Evolutionary conservation across 2,797 vertebrate genomes (phyloP).

Genomic region (Mormyrus proboscirostris): DNA sequence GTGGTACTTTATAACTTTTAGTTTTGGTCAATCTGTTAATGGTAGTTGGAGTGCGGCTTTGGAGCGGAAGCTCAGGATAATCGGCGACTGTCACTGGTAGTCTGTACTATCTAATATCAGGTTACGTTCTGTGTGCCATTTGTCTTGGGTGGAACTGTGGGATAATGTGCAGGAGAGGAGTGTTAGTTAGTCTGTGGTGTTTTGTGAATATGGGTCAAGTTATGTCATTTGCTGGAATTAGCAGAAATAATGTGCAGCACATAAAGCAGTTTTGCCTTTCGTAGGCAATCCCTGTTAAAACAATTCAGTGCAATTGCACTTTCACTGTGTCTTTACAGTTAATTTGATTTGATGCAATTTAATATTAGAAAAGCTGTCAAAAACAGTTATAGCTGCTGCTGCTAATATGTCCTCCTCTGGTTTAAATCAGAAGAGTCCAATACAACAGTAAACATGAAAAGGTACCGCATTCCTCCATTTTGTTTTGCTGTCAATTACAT

Average conservation of each 20-base stretch:
- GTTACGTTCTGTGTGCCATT: neutral
- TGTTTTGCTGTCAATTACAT: slow-evolving; percentile 15
- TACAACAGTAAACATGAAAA: slow-evolving; percentile 6
- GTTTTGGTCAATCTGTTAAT: neutral
- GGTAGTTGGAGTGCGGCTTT: neutral
- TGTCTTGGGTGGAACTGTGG: neutral
- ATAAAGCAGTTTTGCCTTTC: neutral
- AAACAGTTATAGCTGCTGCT: neutral
- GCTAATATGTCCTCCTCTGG: neutral
- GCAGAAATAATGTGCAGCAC: neutral
- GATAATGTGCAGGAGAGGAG: neutral
- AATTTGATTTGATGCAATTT: slow-evolving; percentile 11
- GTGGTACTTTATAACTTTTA: neutral
- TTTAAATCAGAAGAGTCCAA: slow-evolving; percentile 15
- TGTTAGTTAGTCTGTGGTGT: neutral
- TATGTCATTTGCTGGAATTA: slow-evolving; percentile 1
- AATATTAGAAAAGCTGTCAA: slow-evolving; percentile 1
- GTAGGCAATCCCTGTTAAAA: neutral
- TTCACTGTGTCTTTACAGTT: slow-evolving; percentile 1
- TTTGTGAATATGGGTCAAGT: neutral
- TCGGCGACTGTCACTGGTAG: neutral
- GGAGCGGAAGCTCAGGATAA: neutral
- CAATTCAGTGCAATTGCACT: neutral
- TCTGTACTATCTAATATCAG: neutral
- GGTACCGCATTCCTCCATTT: neutral